Evolutionary conservation across 2,888 invertebrate species (phyloP), one percentile per base, ranked within the genome.

Genomic region (Myathropa florea): DNA sequence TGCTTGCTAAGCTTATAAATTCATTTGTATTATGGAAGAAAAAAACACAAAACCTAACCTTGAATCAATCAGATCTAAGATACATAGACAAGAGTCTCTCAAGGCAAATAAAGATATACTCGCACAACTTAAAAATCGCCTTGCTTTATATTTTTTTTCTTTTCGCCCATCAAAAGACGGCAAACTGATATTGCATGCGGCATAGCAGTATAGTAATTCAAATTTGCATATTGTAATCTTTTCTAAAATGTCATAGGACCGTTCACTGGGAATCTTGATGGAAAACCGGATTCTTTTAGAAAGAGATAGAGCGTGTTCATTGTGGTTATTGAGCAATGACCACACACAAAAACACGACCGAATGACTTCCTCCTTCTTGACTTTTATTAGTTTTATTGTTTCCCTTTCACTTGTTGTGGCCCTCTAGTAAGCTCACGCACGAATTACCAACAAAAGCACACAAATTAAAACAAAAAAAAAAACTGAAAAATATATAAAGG

Each of bases 241-340:
- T 57, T 53, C 77, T 82, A 63, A 82, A 85, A 85, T 82, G 85
- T 77, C 85, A 84, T 80, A 75, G 70, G 64, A 75, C 70, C 39
- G 55, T 57, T 63, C 65, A 67, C 0, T 26, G 53, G 53, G 46
- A 78, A 68, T 57, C 12, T 65, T 67, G 71, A 75, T 76, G 73
- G 53, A 75, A 83, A 86, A 86, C 86, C 86, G 86, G 86, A 83
- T 83, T 83, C 21, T 23, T 46, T 46, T 18, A 46, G 18, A 18
- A 7, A 10, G n/a, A 46, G 75, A 75, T 10, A 72, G 63, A 83
- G 64, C 55, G 33, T 64, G 55, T 81, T 84, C 75, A 70, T 30
- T 85, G 18, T 30, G 59, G 46, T 61, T 65, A 77, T 85, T 85
- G 68, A 70, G 82, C 82, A 85, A 85, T 78, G 63, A 77, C 60